Conservation (phyloP, 2,797 vertebrate species). For the Phalloptychus januarius region DNA sequence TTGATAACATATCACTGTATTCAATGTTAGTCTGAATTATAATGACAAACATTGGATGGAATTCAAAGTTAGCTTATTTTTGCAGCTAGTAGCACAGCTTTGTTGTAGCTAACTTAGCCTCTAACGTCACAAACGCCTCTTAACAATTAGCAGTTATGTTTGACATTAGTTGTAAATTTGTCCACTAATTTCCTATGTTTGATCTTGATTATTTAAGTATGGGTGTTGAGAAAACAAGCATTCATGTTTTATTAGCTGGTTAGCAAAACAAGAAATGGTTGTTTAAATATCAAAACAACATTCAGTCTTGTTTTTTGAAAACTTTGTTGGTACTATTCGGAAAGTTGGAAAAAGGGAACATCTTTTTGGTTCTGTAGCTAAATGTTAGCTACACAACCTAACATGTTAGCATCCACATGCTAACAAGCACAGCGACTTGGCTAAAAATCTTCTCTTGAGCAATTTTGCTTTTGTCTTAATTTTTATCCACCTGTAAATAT, state of each 20-base stretch:
- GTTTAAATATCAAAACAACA: background rate
- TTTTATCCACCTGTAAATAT: background rate
- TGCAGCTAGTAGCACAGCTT: background rate
- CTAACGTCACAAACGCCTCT: background rate
- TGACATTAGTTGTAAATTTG: background rate
- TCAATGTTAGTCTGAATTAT: background rate
- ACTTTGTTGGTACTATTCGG: background rate
- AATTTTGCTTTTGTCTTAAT: background rate
- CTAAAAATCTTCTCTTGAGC: background rate
- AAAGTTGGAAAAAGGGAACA: background rate
- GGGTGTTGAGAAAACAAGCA: background rate
- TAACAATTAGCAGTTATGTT: background rate
- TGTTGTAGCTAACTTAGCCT: background rate
- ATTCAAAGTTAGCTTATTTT: background rate
- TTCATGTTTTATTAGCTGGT: background rate
- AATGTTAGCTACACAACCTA: too few relatives aligned
- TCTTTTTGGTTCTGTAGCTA: background rate
- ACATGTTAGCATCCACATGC: background rate
- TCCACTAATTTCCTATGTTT: background rate
- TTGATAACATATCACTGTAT: background rate
- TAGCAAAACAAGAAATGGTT: too few relatives aligned
- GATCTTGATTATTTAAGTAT: background rate
- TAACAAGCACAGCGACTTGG: background rate
- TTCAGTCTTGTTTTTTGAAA: background rate
- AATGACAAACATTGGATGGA: background rate